Conservation (phyloP, 2,113 vertebrate species). For the Dipodomys merriami region DNA sequence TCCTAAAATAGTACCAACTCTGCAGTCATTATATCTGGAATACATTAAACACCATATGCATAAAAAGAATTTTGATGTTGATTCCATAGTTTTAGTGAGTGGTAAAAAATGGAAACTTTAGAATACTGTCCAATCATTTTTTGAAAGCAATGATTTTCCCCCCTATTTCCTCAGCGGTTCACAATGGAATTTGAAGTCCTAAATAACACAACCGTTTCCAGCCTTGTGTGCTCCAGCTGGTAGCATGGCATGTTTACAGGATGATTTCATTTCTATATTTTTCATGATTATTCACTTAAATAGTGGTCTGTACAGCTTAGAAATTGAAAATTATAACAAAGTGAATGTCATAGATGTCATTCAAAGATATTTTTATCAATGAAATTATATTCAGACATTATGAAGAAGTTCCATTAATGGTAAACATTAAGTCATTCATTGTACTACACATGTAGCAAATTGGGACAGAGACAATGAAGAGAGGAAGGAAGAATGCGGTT, state of each 20-base stretch:
- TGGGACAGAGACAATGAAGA: background rate
- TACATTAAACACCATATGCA: background rate
- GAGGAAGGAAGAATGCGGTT: too few relatives aligned
- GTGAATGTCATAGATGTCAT: background rate
- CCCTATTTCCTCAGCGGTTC: background rate
- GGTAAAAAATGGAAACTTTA: conserved; percentile 22
- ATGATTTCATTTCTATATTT: background rate
- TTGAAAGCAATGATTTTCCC: background rate
- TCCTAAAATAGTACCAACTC: background rate
- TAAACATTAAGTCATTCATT: background rate
- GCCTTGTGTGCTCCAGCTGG: background rate
- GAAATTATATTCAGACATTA: background rate
- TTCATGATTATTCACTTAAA: background rate
- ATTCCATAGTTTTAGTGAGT: conserved; percentile 46
- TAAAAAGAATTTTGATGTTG: background rate
- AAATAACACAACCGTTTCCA: background rate
- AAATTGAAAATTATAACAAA: background rate
- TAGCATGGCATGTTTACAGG: background rate
- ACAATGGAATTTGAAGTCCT: background rate
- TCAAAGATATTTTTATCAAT: background rate
- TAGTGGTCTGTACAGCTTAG: background rate
- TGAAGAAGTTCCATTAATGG: background rate
- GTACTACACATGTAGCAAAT: background rate
- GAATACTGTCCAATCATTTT: background rate
- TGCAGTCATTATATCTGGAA: conserved; percentile 20